Conservation (phyloP, 2,113 vertebrate genomes). For the Calonectris borealis region DNA sequence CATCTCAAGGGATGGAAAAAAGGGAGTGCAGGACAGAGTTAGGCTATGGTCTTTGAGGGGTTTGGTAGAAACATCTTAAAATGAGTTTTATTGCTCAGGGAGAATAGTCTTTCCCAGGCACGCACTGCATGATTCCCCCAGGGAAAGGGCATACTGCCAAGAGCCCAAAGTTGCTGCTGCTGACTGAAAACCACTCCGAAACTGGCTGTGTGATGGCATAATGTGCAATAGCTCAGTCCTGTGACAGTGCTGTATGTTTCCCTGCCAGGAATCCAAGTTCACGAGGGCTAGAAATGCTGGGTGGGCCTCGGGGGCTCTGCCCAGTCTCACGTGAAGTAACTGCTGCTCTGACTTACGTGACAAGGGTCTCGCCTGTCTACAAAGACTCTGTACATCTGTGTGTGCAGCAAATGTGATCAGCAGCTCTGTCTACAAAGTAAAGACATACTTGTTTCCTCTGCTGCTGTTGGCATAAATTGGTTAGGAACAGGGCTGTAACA, state of each 20-base stretch:
- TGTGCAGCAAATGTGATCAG: neutral
- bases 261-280: neutral
- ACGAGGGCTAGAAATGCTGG: neutral
- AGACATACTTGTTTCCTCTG: neutral
- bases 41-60: neutral
- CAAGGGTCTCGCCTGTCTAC: neutral
- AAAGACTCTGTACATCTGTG: accelerated
- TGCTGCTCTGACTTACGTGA: neutral
- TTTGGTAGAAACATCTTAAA: neutral
- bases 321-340: neutral
- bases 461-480: neutral
- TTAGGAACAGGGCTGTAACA: neutral
- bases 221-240: neutral
- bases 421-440: neutral
- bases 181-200: neutral
- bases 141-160: neutral
- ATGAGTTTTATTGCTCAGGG: neutral
- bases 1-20: neutral
- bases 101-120: neutral
- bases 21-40: neutral
- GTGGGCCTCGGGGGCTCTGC: neutral
- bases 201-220: neutral
- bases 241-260: neutral
- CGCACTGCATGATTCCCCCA: neutral
- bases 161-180: neutral